Percentiles rank a stretch among this genome's conserved stretches.
Conservation (phyloP, 2,113 vertebrate species). For the Diphyllodes magnificus region DNA sequence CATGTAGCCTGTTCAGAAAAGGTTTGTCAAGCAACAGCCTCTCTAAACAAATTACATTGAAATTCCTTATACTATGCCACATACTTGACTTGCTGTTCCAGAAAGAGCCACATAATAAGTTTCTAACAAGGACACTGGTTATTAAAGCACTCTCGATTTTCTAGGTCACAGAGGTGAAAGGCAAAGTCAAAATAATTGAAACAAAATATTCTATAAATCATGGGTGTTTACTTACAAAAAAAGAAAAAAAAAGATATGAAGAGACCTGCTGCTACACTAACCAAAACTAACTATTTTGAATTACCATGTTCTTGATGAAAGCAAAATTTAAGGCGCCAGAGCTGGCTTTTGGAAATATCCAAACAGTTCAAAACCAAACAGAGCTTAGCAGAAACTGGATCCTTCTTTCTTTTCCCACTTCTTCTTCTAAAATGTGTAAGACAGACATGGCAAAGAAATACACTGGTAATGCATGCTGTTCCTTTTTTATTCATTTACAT, state of each 20-base stretch:
- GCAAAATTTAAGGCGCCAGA: not conserved
- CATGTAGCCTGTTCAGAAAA: conserved; percentile 1
- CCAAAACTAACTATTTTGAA: conserved; percentile 1
- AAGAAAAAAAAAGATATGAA: not conserved
- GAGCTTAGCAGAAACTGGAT: not conserved
- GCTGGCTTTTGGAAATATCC: not conserved
- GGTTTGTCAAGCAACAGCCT: conserved; percentile 23
- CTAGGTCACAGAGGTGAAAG: conserved; percentile 32
- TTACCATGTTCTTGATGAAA: not conserved
- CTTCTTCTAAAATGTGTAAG: not conserved
- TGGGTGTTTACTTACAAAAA: not conserved
- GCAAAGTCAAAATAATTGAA: conserved; percentile 26
- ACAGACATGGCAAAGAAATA: not conserved
- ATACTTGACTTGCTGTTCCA: conserved; percentile 7
- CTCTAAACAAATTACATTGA: conserved; percentile 33
- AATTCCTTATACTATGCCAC: conserved; percentile 14
- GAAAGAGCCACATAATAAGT: conserved; percentile 13
- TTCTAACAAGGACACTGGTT: conserved; percentile 9
- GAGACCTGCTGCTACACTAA: not conserved
- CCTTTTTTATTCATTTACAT: not conserved
- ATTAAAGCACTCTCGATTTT: conserved; percentile 30
- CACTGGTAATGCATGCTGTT: not conserved
- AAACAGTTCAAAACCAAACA: not conserved
- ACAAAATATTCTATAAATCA: conserved; percentile 26
- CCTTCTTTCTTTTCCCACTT: not conserved